These are phyloP conservation scores for Mustela nigripes DNA, from an alignment of 2,113 vertebrate species.

Conservation along the genomic window DNA sequence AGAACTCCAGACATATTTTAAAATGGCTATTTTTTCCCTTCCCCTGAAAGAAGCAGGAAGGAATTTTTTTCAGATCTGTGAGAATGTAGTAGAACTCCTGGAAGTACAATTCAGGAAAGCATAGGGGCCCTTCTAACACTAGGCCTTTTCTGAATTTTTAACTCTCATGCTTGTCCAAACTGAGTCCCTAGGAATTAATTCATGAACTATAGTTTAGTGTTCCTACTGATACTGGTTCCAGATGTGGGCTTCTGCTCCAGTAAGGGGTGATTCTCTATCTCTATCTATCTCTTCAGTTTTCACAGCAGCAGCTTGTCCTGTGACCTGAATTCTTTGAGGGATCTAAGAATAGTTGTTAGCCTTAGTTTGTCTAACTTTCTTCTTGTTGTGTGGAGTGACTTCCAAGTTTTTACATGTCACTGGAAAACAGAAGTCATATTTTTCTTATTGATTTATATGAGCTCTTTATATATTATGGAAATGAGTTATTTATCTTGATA, in stretches of 20 bases:
- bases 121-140: neutral
- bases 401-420: neutral
- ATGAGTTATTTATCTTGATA: conserved; percentile 11
- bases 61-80: conserved; percentile 7
- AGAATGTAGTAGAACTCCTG: neutral
- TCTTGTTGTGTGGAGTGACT: neutral
- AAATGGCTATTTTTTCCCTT: neutral
- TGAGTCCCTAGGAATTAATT: neutral
- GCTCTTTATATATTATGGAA: neutral
- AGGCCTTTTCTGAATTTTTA: neutral
- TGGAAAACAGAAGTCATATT: neutral
- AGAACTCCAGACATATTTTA: neutral
- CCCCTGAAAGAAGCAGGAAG: neutral
- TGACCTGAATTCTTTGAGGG: neutral
- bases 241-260: neutral
- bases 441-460: neutral
- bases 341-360: neutral
- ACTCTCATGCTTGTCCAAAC: neutral
- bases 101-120: neutral
- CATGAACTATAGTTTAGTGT: neutral
- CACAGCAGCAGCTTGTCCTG: neutral
- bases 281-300: neutral
- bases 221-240: neutral
- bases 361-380: conserved; percentile 23
- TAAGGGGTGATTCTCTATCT: neutral